Evolutionary conservation across 2,888 invertebrate species (phyloP).

Genomic region (Drosophila tripunctata): DNA sequence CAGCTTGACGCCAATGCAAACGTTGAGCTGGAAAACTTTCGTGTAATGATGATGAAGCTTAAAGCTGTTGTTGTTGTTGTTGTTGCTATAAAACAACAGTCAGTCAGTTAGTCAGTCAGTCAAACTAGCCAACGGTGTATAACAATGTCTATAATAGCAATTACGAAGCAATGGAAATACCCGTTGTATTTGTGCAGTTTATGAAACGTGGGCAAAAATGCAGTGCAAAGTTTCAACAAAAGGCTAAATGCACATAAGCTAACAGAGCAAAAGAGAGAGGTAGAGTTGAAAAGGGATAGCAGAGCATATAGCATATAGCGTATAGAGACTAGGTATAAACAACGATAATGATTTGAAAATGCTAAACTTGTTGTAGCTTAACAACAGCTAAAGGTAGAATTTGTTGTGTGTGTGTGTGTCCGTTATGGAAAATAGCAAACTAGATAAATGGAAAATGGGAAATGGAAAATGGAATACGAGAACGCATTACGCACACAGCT

Average conservation of each 20-base stretch:
- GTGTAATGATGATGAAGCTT: conserved; percentile 59
- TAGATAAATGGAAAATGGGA: too few species aligned
- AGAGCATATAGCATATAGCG: too few species aligned
- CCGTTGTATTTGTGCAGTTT: conserved; percentile 60
- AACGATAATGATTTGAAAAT: conserved; percentile 36
- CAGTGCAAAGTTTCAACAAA: conserved; percentile 49
- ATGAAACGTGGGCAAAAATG: conserved; percentile 41
- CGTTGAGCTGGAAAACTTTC: conserved; percentile 64
- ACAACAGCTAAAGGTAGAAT: not conserved
- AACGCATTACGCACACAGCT: conserved; percentile 16
- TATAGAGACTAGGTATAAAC: conserved; percentile 14
- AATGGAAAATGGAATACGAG: conserved; percentile 1
- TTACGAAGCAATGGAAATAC: conserved; percentile 67
- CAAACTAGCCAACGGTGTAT: conserved; percentile 33
- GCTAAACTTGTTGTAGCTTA: not conserved
- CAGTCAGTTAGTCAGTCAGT: conserved; percentile 35
- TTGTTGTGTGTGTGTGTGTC: not conserved
- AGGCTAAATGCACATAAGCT: conserved; percentile 17
- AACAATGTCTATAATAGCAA: conserved; percentile 59
- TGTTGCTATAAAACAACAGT: conserved; percentile 36
- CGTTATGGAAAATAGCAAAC: not conserved
- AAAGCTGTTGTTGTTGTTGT: conserved; percentile 18
- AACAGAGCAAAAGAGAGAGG: not conserved
- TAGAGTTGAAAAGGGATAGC: not conserved
- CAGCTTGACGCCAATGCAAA: conserved; percentile 74